Percentiles rank a stretch among this genome's conserved stretches.
These are phyloP conservation scores for Drosophila koepferae DNA, from an alignment of 2,888 invertebrate species.

Conservation along the genomic window DNA sequence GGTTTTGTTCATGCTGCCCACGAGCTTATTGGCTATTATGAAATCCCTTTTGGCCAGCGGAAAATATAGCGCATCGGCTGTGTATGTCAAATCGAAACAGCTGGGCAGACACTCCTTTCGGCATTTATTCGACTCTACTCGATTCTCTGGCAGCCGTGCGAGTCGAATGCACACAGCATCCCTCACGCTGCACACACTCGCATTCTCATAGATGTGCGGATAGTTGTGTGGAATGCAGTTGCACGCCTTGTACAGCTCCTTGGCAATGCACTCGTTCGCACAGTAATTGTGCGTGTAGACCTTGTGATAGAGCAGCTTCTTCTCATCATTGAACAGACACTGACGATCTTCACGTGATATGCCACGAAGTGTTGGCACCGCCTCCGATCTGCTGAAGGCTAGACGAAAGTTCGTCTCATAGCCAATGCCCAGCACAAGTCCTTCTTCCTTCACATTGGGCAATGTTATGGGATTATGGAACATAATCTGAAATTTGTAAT, in stretches of 20 bases:
- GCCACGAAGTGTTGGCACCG: conserved; percentile 87
- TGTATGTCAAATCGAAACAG: conserved; percentile 90
- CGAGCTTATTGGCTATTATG: conserved; percentile 60
- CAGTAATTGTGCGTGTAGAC: conserved; percentile 77
- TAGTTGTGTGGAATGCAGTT: conserved; percentile 78
- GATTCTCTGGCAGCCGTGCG: conserved; percentile 30
- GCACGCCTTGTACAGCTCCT: conserved; percentile 60
- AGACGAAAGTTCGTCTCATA: conserved; percentile 89
- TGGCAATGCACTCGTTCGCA: conserved; percentile 87
- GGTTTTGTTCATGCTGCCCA: conserved; percentile 66
- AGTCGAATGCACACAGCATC: conserved; percentile 54
- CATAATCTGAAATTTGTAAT: conserved; percentile 53
- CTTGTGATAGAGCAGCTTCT: conserved; percentile 88
- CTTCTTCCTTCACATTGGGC: conserved; percentile 91
- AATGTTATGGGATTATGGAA: conserved; percentile 92
- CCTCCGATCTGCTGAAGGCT: conserved; percentile 88
- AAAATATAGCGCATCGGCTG: conserved; percentile 87
- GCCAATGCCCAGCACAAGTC: conserved; percentile 89
- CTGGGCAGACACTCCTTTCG: conserved; percentile 88
- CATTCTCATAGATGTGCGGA: conserved; percentile 87
- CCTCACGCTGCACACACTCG: conserved; percentile 80
- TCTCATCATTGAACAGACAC: conserved; percentile 90
- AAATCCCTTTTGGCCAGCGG: conserved; percentile 78
- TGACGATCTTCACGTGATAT: conserved; percentile 88
- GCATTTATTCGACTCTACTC: conserved; percentile 55